Percentiles rank a stretch among this genome's conserved stretches.
Conservation (phyloP, 2,113 vertebrate species). For the Proterorhinus semilunaris region DNA sequence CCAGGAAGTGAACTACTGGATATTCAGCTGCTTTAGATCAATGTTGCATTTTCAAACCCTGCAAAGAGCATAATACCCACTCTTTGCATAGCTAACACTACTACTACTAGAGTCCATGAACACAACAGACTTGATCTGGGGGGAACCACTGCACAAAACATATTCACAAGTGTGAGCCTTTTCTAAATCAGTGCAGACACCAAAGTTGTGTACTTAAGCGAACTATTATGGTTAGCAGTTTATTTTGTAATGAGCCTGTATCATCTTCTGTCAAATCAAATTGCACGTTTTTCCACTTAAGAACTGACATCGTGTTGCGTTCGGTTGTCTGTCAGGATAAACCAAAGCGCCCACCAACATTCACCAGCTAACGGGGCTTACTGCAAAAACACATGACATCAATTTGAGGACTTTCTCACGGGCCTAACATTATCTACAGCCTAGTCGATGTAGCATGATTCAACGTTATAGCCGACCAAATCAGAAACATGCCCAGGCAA, state of each 20-base stretch:
- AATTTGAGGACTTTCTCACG: neutral
- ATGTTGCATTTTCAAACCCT: no score
- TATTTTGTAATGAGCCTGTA: neutral
- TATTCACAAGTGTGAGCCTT: no score
- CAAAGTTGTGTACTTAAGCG: neutral
- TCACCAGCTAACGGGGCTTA: neutral
- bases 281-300: no score
- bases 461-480: neutral
- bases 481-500: slow-evolving; percentile 1
- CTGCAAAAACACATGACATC: neutral
- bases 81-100: no score
- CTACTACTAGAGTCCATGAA: no score
- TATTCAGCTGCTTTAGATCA: no score
- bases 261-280: neutral
- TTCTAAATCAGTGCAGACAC: neutral
- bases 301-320: no score
- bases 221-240: neutral
- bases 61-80: no score
- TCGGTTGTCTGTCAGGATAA: neutral
- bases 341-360: neutral
- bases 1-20: no score
- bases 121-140: no score
- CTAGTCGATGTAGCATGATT: neutral
- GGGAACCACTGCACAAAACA: no score
- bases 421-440: neutral